A percentile compares a stretch with the other conserved stretches of the same genome.
Conservation (phyloP, 1,140 invertebrate species). For the Papilio glaucus region DNA sequence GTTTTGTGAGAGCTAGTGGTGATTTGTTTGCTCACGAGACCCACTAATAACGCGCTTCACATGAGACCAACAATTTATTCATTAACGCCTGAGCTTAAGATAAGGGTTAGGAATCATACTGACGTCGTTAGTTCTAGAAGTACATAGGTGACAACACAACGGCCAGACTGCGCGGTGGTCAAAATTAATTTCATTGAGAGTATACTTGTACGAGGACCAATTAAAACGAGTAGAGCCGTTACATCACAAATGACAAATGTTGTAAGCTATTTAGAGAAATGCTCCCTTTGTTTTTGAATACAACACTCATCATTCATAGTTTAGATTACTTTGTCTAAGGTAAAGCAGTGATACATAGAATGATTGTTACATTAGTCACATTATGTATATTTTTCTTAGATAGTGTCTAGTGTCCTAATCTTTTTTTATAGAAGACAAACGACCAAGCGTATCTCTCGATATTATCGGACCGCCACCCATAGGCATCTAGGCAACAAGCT, state of each 20-base stretch:
- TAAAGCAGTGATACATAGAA: too few relatives aligned
- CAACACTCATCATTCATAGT: not conserved
- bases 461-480: too few relatives aligned
- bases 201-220: not conserved
- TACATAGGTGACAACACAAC: not conserved
- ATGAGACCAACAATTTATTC: not conserved
- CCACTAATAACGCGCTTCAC: not conserved
- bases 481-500: too few relatives aligned
- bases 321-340: not conserved
- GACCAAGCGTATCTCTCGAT: too few relatives aligned
- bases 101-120: not conserved
- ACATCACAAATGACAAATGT: conserved; percentile 19
- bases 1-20: not conserved
- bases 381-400: too few relatives aligned
- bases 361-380: too few relatives aligned
- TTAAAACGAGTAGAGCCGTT: not conserved
- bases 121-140: not conserved
- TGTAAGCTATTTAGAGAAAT: conserved; percentile 11
- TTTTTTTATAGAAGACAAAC: too few relatives aligned
- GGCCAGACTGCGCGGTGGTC: not conserved
- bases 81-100: not conserved
- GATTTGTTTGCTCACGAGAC: not conserved
- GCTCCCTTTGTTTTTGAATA: not conserved
- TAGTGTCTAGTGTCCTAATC: too few relatives aligned
- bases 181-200: conserved; percentile 4